These are phyloP conservation scores for Manis javanica DNA, from an alignment of 2,797 vertebrate species.

Conservation along the genomic window DNA sequence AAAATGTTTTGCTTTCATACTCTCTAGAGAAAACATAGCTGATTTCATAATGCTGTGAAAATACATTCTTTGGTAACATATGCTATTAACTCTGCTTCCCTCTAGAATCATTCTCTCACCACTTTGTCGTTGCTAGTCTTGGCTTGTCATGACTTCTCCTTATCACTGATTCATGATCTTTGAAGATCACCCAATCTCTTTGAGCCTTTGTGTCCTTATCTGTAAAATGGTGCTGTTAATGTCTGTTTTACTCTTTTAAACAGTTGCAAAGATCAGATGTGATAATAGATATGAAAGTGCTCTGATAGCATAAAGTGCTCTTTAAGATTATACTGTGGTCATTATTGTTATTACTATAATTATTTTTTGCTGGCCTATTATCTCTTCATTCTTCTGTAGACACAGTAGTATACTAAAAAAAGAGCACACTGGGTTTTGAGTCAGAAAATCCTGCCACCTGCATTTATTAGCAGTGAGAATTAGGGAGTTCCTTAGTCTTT, in stretches of 20 bases:
- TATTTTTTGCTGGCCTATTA: neutral
- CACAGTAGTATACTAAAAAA: neutral
- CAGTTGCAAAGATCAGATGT: neutral
- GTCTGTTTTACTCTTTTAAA: neutral
- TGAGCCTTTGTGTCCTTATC: neutral
- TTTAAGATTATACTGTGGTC: neutral
- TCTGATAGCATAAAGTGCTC: neutral
- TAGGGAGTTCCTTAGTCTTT: neutral
- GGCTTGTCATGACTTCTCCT: neutral
- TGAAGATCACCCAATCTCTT: neutral
- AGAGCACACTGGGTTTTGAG: neutral
- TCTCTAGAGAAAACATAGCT: constrained; percentile 72
- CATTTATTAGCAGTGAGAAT: neutral
- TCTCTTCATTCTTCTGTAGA: neutral
- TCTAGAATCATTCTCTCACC: neutral
- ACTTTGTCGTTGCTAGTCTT: constrained; percentile 33
- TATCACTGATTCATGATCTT: neutral
- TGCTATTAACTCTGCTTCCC: neutral
- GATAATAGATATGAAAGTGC: neutral
- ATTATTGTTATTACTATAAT: neutral
- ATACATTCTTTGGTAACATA: constrained; percentile 35
- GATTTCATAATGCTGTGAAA: constrained; percentile 68
- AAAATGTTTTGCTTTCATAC: constrained; percentile 79
- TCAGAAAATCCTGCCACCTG: neutral
- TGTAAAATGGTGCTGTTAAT: neutral